Evolutionary conservation across 2,888 invertebrate species (phyloP), one percentile per base, ranked within the genome.

Genomic region (Bugula neritina): DNA sequence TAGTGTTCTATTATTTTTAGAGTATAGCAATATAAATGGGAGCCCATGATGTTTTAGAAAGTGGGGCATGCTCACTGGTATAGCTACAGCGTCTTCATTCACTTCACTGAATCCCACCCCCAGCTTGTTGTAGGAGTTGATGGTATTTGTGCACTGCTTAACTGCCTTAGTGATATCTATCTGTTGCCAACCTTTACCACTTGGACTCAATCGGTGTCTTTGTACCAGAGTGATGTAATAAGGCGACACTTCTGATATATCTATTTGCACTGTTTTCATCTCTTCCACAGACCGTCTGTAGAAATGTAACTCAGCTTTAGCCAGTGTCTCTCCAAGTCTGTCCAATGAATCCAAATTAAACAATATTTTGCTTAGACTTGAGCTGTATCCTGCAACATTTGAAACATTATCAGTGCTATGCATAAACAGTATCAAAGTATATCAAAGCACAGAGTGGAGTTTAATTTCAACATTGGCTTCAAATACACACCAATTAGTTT

Each of bases 11-110:
- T 79, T 81, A 73, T 83, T 82, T 74, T 84, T 82, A 13, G 84
- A 82, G 75, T 81, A 84, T 29, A 84, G 78, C 27, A 84, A 77
- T 69, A 84, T 78, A 74, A 82, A 84, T 35, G 84, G 84, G 72
- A 78, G 74, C 21, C 81, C 80, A 73, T 80, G 77, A 54, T 79
- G 78, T 43, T 78, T 75, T 21, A 80, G 74, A 63, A 83, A 79
- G 43, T 82, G 74, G 23, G 79, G 74, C 55, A 82, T 72, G 34
- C 76, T 75, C 23, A 75, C 71, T 71, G 77, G 80, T 58, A 81
- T 74, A 17, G 80, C 82, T 71, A 83, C 76, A 3, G 25, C 5
- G 25, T 54, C 70, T 10, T 13, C 13, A 10, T 43, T 70, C 35
- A 54, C 43, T 5, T 70, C 54, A 10, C 52, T 29, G 27, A 70